A percentile compares a stretch with the other conserved stretches of the same genome.
Conservation (phyloP, 1,140 invertebrate species). For the Drosophila simulans region DNA sequence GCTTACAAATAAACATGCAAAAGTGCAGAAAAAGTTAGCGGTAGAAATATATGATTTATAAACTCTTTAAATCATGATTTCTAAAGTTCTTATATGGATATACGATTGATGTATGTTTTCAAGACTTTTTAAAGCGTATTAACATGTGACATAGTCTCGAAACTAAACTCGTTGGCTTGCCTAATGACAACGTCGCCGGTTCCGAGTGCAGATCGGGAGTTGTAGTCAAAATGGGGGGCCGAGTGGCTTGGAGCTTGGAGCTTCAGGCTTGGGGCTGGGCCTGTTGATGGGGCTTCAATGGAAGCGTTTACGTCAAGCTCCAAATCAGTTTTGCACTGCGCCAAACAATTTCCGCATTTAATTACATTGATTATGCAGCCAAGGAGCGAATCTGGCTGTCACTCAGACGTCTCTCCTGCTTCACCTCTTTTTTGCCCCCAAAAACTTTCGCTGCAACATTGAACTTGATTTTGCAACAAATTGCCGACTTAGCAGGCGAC, state of each 20-base stretch:
- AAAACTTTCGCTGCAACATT: constrained; percentile 39
- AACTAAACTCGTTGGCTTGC: constrained; percentile 2
- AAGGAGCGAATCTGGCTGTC: constrained; percentile 15
- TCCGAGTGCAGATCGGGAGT: constrained; percentile 20
- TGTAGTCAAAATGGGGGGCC: constrained; percentile 6
- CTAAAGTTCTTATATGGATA: not conserved
- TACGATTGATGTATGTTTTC: not conserved
- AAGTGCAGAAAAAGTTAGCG: not conserved
- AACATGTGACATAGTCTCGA: too few species aligned
- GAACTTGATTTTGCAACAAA: constrained; percentile 62
- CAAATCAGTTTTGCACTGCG: constrained; percentile 62
- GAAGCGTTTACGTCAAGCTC: constrained; percentile 47
- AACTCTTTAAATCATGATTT: not conserved
- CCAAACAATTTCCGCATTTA: constrained; percentile 72
- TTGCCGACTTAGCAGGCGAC: constrained; percentile 22
- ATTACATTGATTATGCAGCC: constrained; percentile 71
- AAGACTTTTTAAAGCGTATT: constrained; percentile 11
- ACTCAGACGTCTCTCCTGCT: constrained; percentile 6
- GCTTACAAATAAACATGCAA: not conserved
- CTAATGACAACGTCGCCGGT: constrained; percentile 51
- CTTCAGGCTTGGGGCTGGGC: constrained; percentile 4
- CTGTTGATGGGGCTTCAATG: constrained; percentile 41
- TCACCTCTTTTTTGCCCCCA: not conserved
- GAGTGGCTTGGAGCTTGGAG: not conserved
- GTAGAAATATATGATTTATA: too few species aligned